phyloP scores from a whole-genome alignment of 2,797 vertebrate genomes.

The Bradypodion pumilum region DNA sequence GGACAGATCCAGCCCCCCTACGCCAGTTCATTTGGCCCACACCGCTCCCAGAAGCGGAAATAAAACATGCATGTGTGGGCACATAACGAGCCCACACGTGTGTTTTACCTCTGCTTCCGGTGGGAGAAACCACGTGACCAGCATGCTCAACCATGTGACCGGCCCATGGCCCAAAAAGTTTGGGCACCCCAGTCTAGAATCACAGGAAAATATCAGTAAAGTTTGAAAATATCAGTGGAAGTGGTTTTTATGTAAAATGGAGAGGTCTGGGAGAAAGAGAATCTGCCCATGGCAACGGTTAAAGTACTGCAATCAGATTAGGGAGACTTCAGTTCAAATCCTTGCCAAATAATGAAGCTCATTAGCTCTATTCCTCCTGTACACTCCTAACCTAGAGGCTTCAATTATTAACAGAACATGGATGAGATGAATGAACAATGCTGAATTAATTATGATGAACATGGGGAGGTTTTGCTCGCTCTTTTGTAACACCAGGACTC shows the following conservation, averaged over 20 bases:
- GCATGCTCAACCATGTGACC: too few relatives aligned
- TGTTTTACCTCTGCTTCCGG: too few relatives aligned
- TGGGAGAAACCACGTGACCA: too few relatives aligned
- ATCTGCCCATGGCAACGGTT: too few relatives aligned
- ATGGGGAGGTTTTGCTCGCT: neutral
- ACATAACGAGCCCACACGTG: too few relatives aligned
- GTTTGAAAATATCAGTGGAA: neutral
- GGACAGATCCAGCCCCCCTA: too few relatives aligned
- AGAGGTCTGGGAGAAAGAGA: neutral
- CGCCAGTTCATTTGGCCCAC: too few relatives aligned
- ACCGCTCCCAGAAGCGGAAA: too few relatives aligned
- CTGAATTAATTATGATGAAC: neutral
- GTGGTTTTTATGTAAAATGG: neutral
- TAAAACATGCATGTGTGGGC: too few relatives aligned
- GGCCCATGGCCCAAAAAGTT: too few relatives aligned
- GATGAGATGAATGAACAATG: too few relatives aligned
- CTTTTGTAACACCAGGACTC: neutral
- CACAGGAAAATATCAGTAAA: neutral
- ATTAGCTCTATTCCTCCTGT: neutral
- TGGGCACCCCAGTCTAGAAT: too few relatives aligned
- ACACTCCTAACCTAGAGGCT: neutral
- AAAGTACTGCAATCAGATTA: neutral
- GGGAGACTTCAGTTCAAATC: neutral
- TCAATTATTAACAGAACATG: neutral
- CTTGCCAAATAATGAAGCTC: neutral